Conservation (phyloP, 2,888 invertebrate species). For the Ennomos quercinarius region DNA sequence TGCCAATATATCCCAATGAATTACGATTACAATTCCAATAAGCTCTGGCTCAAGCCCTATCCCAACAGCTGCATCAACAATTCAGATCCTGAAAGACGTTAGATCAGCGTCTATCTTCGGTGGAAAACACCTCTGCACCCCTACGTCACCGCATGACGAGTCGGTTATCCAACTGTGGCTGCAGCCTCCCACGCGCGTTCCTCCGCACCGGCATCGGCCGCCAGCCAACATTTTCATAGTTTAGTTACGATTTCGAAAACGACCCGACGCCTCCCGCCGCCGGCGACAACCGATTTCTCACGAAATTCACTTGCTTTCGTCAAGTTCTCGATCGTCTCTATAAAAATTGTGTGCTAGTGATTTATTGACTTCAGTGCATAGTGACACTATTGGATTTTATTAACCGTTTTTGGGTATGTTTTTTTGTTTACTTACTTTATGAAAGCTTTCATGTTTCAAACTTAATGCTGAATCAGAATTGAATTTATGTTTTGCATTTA, state of each 20-base stretch:
- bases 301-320: constrained; percentile 75
- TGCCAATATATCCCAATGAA: constrained; percentile 2
- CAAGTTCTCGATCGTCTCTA: constrained; percentile 70
- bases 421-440: constrained; percentile 31
- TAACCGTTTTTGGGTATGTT: constrained; percentile 58
- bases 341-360: constrained; percentile 65
- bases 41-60: constrained; percentile 40
- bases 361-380: constrained; percentile 59
- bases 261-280: constrained; percentile 85
- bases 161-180: constrained; percentile 73
- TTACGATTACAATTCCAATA: constrained; percentile 8
- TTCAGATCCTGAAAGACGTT: constrained; percentile 45
- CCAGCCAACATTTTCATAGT: constrained; percentile 82
- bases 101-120: constrained; percentile 76
- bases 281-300: constrained; percentile 80
- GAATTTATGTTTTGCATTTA: neutral
- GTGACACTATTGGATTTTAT: constrained; percentile 70
- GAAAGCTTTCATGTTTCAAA: constrained; percentile 26
- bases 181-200: constrained; percentile 79
- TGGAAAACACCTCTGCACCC: constrained; percentile 84
- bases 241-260: constrained; percentile 86
- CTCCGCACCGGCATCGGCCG: constrained; percentile 77
- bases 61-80: constrained; percentile 49
- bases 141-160: constrained; percentile 74
- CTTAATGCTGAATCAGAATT: constrained; percentile 8